phyloP scores from a whole-genome alignment of 2,113 vertebrate genomes.

The Alethe diademata region DNA sequence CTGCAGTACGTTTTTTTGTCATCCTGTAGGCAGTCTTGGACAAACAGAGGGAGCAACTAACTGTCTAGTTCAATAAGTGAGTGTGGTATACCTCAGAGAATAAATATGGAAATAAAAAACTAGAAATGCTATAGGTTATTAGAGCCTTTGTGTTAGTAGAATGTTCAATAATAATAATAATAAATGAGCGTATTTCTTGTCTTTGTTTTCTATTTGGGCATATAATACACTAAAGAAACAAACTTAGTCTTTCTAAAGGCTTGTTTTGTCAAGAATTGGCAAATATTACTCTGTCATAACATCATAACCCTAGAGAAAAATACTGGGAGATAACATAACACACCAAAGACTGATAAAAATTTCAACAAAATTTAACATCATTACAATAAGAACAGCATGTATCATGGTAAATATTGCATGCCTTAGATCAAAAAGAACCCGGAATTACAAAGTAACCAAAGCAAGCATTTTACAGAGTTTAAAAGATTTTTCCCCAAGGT shows the following conservation, averaged over 20 bases:
- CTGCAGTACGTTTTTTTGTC: background rate
- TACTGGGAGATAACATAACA: background rate
- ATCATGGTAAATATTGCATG: background rate
- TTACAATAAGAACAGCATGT: background rate
- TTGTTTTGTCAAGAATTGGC: background rate
- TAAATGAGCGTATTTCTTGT: background rate
- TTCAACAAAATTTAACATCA: background rate
- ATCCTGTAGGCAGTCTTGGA: background rate
- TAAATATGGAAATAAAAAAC: background rate
- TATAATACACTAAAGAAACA: background rate
- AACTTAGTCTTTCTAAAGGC: background rate
- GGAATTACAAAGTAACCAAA: background rate
- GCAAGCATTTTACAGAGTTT: background rate
- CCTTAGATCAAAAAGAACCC: background rate
- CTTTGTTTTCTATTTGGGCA: background rate
- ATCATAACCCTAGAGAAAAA: background rate
- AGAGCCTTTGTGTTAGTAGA: background rate
- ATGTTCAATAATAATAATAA: background rate
- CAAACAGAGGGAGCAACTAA: background rate
- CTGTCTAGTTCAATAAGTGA: background rate
- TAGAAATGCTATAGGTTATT: background rate
- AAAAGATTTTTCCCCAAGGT: background rate
- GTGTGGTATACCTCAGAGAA: background rate
- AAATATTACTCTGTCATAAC: background rate
- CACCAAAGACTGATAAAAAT: background rate